Percentiles rank a stretch among this genome's conserved stretches.
These are phyloP conservation scores for Mus spicilegus DNA, from an alignment of 2,113 vertebrate species.

Conservation along the genomic window DNA sequence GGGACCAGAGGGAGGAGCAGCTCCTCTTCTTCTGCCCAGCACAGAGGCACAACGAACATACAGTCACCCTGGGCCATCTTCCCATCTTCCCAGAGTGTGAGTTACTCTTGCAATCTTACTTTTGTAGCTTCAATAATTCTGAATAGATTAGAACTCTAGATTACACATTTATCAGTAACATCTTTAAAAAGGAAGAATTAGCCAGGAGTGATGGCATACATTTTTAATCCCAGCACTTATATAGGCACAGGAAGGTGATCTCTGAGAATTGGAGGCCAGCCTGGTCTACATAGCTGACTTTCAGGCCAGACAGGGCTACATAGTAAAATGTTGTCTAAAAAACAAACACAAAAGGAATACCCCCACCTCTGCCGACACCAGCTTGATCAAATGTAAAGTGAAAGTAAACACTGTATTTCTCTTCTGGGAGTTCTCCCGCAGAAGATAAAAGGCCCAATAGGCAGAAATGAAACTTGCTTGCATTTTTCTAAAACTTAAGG, in stretches of 20 bases:
- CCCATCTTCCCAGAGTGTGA: background rate
- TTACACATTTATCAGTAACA: background rate
- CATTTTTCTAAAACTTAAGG: slow-evolving; percentile 45
- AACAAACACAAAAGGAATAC: background rate
- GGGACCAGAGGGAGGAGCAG: background rate
- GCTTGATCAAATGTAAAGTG: background rate
- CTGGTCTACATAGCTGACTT: background rate
- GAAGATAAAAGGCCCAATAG: background rate
- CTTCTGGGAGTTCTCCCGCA: slow-evolving; percentile 18
- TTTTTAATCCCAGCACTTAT: slow-evolving; percentile 8
- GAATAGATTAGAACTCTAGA: background rate
- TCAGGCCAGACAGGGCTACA: background rate
- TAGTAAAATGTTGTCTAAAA: background rate
- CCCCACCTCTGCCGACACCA: background rate
- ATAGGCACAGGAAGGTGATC: background rate
- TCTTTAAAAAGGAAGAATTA: background rate
- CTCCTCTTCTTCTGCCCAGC: slow-evolving; percentile 35
- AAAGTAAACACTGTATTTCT: background rate
- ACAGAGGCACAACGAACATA: background rate
- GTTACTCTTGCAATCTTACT: slow-evolving; percentile 37
- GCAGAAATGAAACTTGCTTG: background rate
- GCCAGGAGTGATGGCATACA: background rate
- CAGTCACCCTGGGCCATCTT: background rate
- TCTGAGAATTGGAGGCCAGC: background rate
- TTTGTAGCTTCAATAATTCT: slow-evolving; percentile 30